Percentiles rank a stretch among this genome's conserved stretches.
phyloP scores from a whole-genome alignment of 2,113 vertebrate species.

The Dasyurus viverrinus region DNA sequence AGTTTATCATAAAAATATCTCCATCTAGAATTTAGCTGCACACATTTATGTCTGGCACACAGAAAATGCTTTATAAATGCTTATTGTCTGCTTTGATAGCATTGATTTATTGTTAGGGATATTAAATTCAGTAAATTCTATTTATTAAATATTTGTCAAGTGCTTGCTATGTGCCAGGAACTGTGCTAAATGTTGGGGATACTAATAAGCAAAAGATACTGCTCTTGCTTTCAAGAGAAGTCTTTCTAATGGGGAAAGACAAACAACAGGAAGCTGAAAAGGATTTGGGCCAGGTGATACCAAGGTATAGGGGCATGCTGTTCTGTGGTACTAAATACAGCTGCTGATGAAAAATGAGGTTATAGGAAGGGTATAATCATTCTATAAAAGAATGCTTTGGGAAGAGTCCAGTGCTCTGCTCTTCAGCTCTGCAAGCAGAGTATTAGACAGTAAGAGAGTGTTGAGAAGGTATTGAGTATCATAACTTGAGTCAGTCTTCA shows the following conservation, averaged over 20 bases:
- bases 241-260: not conserved
- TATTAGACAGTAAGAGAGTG: not conserved
- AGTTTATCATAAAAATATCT: slow-evolving; percentile 1
- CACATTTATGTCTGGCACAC: not conserved
- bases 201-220: not conserved
- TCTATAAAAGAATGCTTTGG: not conserved
- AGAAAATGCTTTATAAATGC: not conserved
- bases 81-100: not conserved
- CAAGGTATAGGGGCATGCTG: not conserved
- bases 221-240: not conserved
- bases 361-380: not conserved
- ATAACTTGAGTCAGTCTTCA: not conserved
- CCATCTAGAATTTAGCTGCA: not conserved
- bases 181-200: not conserved
- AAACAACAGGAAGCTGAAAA: not conserved
- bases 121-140: not conserved
- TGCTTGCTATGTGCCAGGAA: not conserved
- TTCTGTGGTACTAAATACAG: not conserved
- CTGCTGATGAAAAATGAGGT: not conserved
- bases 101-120: not conserved
- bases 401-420: not conserved
- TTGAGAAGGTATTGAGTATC: not conserved
- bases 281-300: not conserved
- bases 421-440: not conserved
- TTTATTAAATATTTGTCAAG: not conserved